Percentiles rank a stretch among this genome's conserved stretches.
Evolutionary conservation across 37 sponge, comb jelly and placozoan genomes (phyloP).

Genomic region (Cliona cf. orientalis): DNA sequence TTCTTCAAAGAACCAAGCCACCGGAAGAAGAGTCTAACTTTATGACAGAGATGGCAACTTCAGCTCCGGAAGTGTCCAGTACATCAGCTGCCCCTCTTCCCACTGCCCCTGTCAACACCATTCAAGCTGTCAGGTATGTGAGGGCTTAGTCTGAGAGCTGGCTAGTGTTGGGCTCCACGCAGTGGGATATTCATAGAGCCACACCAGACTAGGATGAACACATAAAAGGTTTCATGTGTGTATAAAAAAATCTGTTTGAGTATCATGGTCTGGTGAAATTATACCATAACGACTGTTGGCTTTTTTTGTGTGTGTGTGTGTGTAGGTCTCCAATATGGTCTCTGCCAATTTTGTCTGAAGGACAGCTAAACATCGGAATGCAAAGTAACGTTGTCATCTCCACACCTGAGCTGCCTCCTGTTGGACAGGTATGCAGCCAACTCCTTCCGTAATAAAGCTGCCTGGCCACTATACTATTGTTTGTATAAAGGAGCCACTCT

Average conservation of each 20-base stretch:
- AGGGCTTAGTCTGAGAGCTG: background rate
- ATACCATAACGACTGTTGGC: background rate
- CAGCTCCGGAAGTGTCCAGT: background rate
- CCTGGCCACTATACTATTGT: too few relatives aligned
- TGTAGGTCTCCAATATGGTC: slow-evolving; percentile 46
- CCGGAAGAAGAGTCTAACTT: too few relatives aligned
- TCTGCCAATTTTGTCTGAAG: slow-evolving; percentile 17
- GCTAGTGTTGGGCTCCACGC: too few relatives aligned
- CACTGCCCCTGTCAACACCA: slow-evolving; percentile 29
- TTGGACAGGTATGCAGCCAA: slow-evolving; percentile 29
- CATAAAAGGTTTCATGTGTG: too few relatives aligned
- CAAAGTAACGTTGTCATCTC: background rate
- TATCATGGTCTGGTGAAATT: background rate
- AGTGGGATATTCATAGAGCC: too few relatives aligned
- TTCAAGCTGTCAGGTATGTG: slow-evolving; percentile 33
- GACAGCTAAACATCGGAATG: slow-evolving; percentile 19
- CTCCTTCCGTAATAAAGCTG: too few relatives aligned
- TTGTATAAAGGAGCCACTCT: too few relatives aligned
- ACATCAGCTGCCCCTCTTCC: background rate
- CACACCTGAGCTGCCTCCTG: slow-evolving; percentile 18
- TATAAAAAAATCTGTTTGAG: background rate
- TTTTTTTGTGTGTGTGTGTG: too few relatives aligned
- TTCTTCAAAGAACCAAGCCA: too few relatives aligned
- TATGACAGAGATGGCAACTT: background rate
- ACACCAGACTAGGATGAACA: too few relatives aligned